Evolutionary conservation across 2,888 invertebrate species (phyloP), one percentile per base, ranked within the genome.

Genomic region (Sicus ferrugineus): DNA sequence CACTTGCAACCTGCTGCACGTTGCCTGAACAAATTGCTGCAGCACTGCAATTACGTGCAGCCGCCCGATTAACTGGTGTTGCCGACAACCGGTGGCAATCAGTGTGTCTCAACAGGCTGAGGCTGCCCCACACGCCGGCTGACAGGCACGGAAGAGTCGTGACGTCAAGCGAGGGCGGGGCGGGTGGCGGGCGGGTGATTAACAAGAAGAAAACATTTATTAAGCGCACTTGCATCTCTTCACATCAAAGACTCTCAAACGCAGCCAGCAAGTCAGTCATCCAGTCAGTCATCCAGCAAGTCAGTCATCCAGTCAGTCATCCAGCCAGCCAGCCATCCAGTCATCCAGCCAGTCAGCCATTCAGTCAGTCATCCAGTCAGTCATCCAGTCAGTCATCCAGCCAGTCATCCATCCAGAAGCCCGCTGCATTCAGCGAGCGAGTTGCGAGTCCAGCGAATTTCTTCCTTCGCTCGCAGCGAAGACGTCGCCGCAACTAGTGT

Each of bases 11-110:
- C 59, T 61, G 66, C 48, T 48, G 19, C 42, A 61, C 48, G 34
- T 46, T 9, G 23, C 48, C 50, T 34, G 72, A 75, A 75, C 74
- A 75, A 76, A 75, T 76, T 75, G 74, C 73, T 72, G 70, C 73
- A 75, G 73, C 72, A 72, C 68, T 73, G 81, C 81, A 80, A 82
- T 83, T 80, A 67, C 21, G 48, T 58, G 67, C 67, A 48, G 31
- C 58, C 67, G 59, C 59, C 67, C 59, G 23, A 46, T 59, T 59
- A 59, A 67, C n/a, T n/a, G 59, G 67, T 48, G 67, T 46, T 67
- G 59, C 67, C 67, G 59, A 61, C 59, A 31, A 65, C 65, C 65
- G 46, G 67, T 48, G 67, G 67, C 67, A 67, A 46, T 67, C 67
- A 59, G 58, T 38, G 58, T 16, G 46, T 16, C 54, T 26, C 21